Evolutionary conservation across 2,113 vertebrate genomes (phyloP), one percentile per base, ranked within the genome.

Genomic region (Lanius collurio): DNA sequence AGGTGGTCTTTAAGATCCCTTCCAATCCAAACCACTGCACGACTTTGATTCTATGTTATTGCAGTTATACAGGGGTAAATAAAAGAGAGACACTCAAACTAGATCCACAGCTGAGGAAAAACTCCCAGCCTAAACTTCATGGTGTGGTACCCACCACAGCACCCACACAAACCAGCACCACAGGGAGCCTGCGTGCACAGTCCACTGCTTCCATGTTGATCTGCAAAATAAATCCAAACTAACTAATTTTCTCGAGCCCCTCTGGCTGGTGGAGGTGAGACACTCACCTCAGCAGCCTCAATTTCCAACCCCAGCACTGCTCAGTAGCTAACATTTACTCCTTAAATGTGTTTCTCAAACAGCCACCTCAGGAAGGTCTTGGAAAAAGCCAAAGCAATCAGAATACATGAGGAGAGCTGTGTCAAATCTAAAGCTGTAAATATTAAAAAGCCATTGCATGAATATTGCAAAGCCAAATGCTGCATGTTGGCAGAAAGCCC

Each of bases 381-480:
- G 0, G 76, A 90, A 96, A 96, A 96, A 94, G 93, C 96, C 88
- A 96, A 95, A 83, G 92, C 90, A 95, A 95, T 94, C 94, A 96
- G 91, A 95, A 88, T 87, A 92, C 1, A 0, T 63, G 71, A 92
- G 49, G 73, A 94, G 88, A 93, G 83, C 90, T 94, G 93, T 86
- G 92, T 96, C 90, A 95, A 82, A 96, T 90, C 93, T 90, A 78
- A 90, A 94, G 83, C 92, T 90, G 90, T 96, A 96, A 97, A 94
- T 96, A 96, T 96, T 97, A 95, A 96, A 96, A 95, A 81, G 64
- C 90, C 57, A 53, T 83, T 4, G 12, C 83, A 95, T 95, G 88
- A 96, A 93, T 95, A 97, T 94, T 96, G 94, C 93, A 97, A 94
- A 95, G 92, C 92, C 94, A 81, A 96, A 94, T 88, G 80, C 90